Evolutionary conservation across 1,140 invertebrate species (phyloP).

Genomic region (Ostrea denselamellosa): DNA sequence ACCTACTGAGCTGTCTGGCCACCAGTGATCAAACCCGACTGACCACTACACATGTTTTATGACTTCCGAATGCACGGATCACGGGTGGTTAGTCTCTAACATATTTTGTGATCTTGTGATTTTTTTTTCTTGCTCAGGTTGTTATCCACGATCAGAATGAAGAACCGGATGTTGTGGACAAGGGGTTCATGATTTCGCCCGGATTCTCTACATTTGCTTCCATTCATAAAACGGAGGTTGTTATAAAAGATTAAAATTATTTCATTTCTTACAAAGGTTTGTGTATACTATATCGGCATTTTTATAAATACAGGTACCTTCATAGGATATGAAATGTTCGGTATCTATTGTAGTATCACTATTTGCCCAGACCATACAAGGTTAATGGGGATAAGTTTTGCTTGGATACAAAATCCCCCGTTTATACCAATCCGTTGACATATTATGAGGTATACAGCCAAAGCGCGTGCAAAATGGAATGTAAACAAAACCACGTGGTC

Average conservation of each 20-base stretch:
- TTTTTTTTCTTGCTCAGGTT: neutral
- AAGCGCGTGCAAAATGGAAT: constrained; percentile 45
- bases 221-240: constrained; percentile 40
- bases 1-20: no score
- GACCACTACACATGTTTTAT: no score
- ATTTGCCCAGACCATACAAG: constrained; percentile 47
- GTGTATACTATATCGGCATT: no score
- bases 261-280: no score
- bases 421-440: constrained; percentile 36
- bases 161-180: constrained; percentile 40
- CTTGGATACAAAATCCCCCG: constrained; percentile 17
- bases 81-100: no score
- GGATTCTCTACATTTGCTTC: constrained; percentile 42
- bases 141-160: constrained; percentile 45
- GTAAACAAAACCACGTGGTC: constrained; percentile 49
- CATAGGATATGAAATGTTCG: no score
- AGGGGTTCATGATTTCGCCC: constrained; percentile 34
- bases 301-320: no score
- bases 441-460: constrained; percentile 47
- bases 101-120: no score
- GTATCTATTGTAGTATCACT: constrained; percentile 38
- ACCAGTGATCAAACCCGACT: no score
- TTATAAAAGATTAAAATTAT: neutral
- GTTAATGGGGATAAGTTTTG: constrained; percentile 39
- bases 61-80: no score